Evolutionary conservation across 23 tunicate species (phyloP).

Genomic region (Trididemnum nubilum): DNA sequence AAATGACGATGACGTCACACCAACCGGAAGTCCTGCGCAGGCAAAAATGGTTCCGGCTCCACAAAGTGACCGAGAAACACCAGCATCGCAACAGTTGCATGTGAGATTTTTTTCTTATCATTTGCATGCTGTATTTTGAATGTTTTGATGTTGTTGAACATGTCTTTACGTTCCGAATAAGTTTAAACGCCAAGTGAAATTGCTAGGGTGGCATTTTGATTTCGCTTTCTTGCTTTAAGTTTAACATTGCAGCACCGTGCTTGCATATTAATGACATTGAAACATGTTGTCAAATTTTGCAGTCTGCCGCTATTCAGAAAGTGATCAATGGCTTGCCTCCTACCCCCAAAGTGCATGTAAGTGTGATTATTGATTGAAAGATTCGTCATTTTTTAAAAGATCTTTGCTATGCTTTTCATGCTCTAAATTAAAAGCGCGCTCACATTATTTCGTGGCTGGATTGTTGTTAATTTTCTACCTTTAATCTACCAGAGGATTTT

Average conservation of each 20-base stretch:
- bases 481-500: too few species aligned
- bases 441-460: too few species aligned
- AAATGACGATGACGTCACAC: conserved; percentile 64
- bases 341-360: conserved; percentile 97
- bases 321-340: conserved; percentile 94
- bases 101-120: conserved; percentile 41
- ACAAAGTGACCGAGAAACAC: conserved; percentile 20
- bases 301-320: conserved; percentile 41
- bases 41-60: background rate
- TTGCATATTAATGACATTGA: too few species aligned
- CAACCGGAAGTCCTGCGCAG: conserved; percentile 77
- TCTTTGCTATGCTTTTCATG: background rate
- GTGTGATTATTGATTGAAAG: conserved; percentile 10
- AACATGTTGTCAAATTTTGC: conserved; percentile 3
- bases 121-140: background rate
- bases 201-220: background rate
- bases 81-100: background rate
- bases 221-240: background rate
- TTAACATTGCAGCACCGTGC: background rate
- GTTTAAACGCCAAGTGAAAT: too few species aligned
- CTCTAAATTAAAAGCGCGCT: background rate
- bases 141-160: background rate
- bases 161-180: too few species aligned
- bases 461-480: too few species aligned
- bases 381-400: conserved; percentile 3